Conservation (phyloP, 2,797 vertebrate genomes). For the Borostomias antarcticus region DNA sequence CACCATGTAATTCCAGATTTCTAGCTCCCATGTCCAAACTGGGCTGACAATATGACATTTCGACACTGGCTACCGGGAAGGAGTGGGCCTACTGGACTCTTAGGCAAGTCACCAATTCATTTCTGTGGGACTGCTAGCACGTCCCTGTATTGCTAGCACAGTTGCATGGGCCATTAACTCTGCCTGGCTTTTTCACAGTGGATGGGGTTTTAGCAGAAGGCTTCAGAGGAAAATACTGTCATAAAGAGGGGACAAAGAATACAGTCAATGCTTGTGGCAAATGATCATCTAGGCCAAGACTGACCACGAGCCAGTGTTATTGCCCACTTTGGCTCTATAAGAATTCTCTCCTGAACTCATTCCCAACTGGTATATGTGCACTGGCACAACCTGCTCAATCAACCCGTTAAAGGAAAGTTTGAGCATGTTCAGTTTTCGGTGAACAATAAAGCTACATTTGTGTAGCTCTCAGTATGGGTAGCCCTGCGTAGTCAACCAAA, state of each 20-base stretch:
- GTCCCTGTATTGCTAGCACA: slow-evolving; percentile 21
- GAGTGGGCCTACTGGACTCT: neutral
- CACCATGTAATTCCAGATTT: slow-evolving; percentile 11
- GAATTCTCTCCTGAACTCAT: slow-evolving; percentile 15
- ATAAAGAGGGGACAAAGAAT: slow-evolving; percentile 36
- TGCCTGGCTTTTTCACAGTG: slow-evolving; percentile 14
- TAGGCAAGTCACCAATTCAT: slow-evolving; percentile 25
- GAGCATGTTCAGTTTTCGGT: slow-evolving; percentile 29
- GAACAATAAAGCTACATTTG: slow-evolving; percentile 42
- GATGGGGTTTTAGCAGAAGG: slow-evolving; percentile 1
- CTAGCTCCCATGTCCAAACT: slow-evolving; percentile 34
- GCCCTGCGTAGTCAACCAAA: neutral
- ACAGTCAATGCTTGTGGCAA: slow-evolving; percentile 30
- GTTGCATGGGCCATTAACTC: slow-evolving; percentile 23
- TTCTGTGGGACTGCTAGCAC: slow-evolving; percentile 26
- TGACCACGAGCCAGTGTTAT: slow-evolving; percentile 25
- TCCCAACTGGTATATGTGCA: slow-evolving; percentile 38
- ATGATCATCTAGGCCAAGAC: slow-evolving; percentile 9
- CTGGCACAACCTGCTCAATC: slow-evolving; percentile 31
- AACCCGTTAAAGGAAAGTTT: slow-evolving; percentile 48
- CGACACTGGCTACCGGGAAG: slow-evolving; percentile 2
- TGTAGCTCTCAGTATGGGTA: slow-evolving; percentile 21
- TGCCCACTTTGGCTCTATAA: slow-evolving; percentile 35
- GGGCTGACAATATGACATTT: slow-evolving; percentile 20
- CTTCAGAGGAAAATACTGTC: slow-evolving; percentile 16